Evolutionary conservation across 2,113 vertebrate species (phyloP), one percentile per base, ranked within the genome.

Genomic region (Eleginops maclovinus): DNA sequence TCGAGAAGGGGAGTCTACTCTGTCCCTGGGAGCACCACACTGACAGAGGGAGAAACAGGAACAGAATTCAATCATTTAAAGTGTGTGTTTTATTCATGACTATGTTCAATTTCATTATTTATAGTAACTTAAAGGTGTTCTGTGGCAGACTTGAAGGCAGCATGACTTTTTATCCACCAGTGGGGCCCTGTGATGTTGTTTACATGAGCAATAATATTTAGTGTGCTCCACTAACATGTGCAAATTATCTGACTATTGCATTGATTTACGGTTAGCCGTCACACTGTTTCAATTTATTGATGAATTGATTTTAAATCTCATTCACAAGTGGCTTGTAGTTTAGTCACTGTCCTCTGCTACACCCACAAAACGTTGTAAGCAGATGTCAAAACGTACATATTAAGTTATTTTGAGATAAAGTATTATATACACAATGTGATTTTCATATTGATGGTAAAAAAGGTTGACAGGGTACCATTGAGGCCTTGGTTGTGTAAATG

Each of bases 1-100:
- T 86, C 75, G 88, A 10, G 91, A 80, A 14, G 94, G 93, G 60
- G 94, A 92, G 51, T 94, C 93, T 0, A 72, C 83, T 80, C 26
- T 14, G 26, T 65, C 46, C 19, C 90, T 87, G 11, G 88, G 81
- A 15, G 89, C 91, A 72, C 93, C 94, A 82, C 92, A 93, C 93
- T 94, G 79, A 81, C 36, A 72, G 61, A 54, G 7, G 41, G 5
- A 31, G 17, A 58, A 11, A 85, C 24, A 83, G 61, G 67, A 50
- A 40, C 17, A 51, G 1, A 28, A 44, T 81, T 21, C n/a, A 62
- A 59, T 8, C 11, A 54, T 72, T 70, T 51, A 12, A 64, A 54
- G 22, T 46, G 8, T n/a, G 9, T 16, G 26, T n/a, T 67, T 47
- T 26, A 72, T 54, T 55, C 5, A 28, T 67, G 43, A 43, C 26